Base-by-base conservation (phyloP, 2,888 invertebrate species). In the Hypomecis punctinalis region DNA sequence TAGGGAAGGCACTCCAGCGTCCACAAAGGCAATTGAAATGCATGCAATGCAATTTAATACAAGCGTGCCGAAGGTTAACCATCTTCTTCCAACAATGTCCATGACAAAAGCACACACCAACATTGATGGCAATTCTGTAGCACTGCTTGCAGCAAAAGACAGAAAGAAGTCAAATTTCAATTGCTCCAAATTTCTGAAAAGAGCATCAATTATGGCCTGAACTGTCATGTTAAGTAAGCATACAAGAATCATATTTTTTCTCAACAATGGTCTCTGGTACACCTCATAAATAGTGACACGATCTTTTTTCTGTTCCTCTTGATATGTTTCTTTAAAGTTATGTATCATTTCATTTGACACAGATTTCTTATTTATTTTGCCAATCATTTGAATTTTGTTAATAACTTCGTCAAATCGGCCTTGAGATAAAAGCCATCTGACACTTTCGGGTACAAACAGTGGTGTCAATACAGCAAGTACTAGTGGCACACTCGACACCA, bases 71-170 rank as follows among this genome's bases (percentile, higher is more conserved):
- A 81, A 70, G 6, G 80, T 73, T 60, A 88, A 54, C 84, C 84
- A 87, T 59, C 82, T 77, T 58, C 88, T 79, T 0, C 87, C 88
- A n/a, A 78, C 74, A 74, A 74, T 76, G 63, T 88, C 88, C 76
- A 86, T 76, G 0, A 82, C 73, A 52, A 86, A 84, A 1, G 86
- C 83, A 4, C 83, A 71, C 1, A 86, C 13, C 6, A 84, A 54
- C 68, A 85, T 70, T 0, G 88, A 86, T 2, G 88, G 88, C 2
- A 83, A 82, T 58, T 86, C 86, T 0, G 86, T 85, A 42, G 79
- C 77, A 11, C 84, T 84, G 3, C 86, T 72, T 10, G 83, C 71
- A 3, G 86, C 81, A 67, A 86, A 88, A 6, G 87, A 85, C 9
- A 83, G 5, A 54, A 88, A 88, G 57, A 83, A 86, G 63, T 88